A percentile compares a stretch with the other conserved stretches of the same genome.
Evolutionary conservation across 2,797 vertebrate genomes (phyloP).

Genomic region (Siniperca obscura): DNA sequence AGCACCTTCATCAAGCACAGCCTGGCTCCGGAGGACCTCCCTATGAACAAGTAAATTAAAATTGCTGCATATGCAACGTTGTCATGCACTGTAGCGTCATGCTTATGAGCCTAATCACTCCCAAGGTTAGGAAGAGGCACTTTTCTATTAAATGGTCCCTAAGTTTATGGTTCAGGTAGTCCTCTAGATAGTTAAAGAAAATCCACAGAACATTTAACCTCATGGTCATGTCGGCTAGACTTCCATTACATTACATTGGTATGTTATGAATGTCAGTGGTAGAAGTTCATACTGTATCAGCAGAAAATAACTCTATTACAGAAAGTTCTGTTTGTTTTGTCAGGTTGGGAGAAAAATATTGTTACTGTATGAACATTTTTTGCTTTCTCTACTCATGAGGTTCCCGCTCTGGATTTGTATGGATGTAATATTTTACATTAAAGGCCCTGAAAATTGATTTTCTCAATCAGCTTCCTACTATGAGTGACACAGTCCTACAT

Average conservation of each 20-base stretch:
- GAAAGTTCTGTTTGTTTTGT: conserved; percentile 12
- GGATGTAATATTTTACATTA: not conserved
- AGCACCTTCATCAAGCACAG: conserved; percentile 80
- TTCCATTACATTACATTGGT: not conserved
- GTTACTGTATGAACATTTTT: not conserved
- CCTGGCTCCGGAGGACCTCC: conserved; percentile 61
- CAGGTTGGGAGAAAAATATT: not conserved
- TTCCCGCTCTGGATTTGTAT: not conserved
- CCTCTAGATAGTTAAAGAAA: conserved; percentile 23
- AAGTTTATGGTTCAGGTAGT: conserved; percentile 53
- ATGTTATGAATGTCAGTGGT: conserved; percentile 36
- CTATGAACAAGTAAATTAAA: conserved; percentile 73
- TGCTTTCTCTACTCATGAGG: conserved; percentile 1
- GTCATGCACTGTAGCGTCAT: conserved; percentile 49
- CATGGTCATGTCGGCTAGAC: conserved; percentile 26
- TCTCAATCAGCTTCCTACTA: not conserved
- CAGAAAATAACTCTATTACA: conserved; percentile 8
- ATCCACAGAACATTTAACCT: conserved; percentile 48
- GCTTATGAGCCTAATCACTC: conserved; percentile 59
- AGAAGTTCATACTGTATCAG: conserved; percentile 1
- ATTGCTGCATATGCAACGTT: conserved; percentile 53
- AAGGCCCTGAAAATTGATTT: not conserved
- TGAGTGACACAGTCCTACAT: not conserved
- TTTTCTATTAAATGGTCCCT: conserved; percentile 63
- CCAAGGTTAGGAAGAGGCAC: conserved; percentile 53